phyloP scores from a whole-genome alignment of 2,113 vertebrate genomes.

The Pangasianodon hypophthalmus region DNA sequence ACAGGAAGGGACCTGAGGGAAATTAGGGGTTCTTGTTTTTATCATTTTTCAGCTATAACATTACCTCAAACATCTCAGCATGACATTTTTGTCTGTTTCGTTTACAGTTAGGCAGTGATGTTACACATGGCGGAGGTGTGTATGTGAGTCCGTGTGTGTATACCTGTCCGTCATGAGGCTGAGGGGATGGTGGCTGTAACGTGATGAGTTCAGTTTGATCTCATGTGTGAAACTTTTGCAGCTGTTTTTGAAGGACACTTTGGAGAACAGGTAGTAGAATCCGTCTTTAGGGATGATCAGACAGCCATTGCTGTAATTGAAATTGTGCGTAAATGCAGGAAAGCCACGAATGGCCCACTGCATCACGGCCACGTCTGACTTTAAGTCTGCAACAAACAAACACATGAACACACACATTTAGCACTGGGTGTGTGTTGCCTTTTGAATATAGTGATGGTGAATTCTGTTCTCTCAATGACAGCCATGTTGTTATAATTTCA shows the following conservation, averaged over 20 bases:
- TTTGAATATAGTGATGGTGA: neutral
- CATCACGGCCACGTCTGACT: constrained; percentile 34
- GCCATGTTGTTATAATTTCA: neutral
- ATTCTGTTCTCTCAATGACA: neutral
- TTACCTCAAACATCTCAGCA: neutral
- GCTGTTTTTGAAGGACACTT: constrained; percentile 56
- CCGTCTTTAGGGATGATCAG: constrained; percentile 58
- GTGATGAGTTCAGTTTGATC: constrained; percentile 53
- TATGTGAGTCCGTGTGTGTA: neutral
- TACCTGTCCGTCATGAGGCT: constrained; percentile 68
- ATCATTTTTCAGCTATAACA: neutral
- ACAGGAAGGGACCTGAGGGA: neutral
- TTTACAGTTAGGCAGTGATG: neutral
- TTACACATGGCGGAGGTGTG: neutral
- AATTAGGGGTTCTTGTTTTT: neutral
- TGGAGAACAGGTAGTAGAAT: constrained; percentile 73
- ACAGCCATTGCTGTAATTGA: constrained; percentile 54
- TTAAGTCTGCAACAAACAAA: neutral
- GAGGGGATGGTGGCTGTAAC: constrained; percentile 49
- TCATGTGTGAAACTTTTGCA: constrained; percentile 61
- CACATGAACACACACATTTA: neutral
- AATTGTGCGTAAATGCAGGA: constrained; percentile 21
- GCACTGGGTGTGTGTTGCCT: neutral
- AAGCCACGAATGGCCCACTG: constrained; percentile 50
- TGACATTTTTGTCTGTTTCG: neutral